These are phyloP conservation scores for Caretta caretta DNA, from an alignment of 2,113 vertebrate genomes.

Conservation along the genomic window DNA sequence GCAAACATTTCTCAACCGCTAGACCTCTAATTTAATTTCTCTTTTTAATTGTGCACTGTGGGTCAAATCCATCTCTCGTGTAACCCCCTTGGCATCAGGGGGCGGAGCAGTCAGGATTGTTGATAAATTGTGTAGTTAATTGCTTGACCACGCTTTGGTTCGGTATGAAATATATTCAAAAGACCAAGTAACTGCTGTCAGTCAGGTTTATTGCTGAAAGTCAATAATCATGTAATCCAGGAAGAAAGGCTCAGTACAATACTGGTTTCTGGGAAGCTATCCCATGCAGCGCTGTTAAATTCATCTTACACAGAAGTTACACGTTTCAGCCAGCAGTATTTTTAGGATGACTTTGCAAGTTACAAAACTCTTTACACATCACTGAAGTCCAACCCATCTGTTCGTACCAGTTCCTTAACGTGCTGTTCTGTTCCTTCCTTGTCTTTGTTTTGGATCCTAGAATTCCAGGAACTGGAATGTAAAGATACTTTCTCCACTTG, in stretches of 20 bases:
- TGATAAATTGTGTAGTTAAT: background rate
- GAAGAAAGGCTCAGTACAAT: background rate
- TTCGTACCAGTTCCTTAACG: background rate
- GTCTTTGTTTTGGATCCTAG: background rate
- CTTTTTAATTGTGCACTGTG: fast-evolving
- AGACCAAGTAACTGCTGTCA: background rate
- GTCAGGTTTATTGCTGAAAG: background rate
- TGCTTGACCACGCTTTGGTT: background rate
- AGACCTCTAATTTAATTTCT: background rate
- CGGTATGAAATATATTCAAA: background rate
- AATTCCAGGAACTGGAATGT: background rate
- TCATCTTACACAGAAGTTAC: background rate
- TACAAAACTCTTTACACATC: background rate
- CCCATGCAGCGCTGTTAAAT: background rate
- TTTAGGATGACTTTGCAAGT: background rate
- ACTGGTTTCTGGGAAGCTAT: background rate
- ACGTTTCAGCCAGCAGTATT: background rate
- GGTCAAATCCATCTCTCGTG: fast-evolving
- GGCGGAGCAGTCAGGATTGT: background rate
- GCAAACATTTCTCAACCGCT: background rate
- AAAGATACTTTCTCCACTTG: background rate
- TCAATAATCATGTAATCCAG: background rate
- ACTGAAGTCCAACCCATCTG: background rate
- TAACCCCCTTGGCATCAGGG: fast-evolving
- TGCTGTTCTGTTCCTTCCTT: background rate